These are phyloP conservation scores for Sebastes oblongus DNA, from an alignment of 2,797 vertebrate genomes.

Conservation along the genomic window DNA sequence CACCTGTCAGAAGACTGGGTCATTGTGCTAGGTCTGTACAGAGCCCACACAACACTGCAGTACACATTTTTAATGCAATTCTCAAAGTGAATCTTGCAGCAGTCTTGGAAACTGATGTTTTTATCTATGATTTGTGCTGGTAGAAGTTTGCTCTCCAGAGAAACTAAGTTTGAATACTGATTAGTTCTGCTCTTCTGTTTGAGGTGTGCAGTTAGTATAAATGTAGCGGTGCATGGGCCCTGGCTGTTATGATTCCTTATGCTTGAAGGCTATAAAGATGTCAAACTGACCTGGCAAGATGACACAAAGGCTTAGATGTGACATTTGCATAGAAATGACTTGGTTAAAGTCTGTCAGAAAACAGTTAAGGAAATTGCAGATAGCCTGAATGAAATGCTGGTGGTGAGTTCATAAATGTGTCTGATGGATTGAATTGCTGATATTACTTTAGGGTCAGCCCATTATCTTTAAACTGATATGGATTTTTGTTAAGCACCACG, in stretches of 20 bases:
- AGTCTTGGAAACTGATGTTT: neutral
- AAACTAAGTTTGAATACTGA: neutral
- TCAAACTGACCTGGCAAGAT: neutral
- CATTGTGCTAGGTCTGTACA: neutral
- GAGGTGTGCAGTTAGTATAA: neutral
- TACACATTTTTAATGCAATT: neutral
- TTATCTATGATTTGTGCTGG: neutral
- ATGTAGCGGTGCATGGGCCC: neutral
- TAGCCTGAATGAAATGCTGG: neutral
- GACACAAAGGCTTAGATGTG: neutral
- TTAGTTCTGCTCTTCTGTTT: too few species aligned
- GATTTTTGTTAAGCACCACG: neutral
- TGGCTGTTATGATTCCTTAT: too few species aligned
- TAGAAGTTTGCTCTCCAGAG: neutral
- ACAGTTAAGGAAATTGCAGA: neutral
- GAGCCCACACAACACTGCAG: neutral
- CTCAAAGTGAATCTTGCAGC: neutral
- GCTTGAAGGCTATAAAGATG: neutral
- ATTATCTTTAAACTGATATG: neutral
- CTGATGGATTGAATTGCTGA: neutral
- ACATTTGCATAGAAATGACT: neutral
- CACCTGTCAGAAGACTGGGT: neutral
- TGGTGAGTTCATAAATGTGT: neutral
- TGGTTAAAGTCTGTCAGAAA: neutral
- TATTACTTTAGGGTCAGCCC: neutral